These are phyloP conservation scores for Keiferia lycopersicella DNA, from an alignment of 2,888 invertebrate genomes.

Conservation along the genomic window DNA sequence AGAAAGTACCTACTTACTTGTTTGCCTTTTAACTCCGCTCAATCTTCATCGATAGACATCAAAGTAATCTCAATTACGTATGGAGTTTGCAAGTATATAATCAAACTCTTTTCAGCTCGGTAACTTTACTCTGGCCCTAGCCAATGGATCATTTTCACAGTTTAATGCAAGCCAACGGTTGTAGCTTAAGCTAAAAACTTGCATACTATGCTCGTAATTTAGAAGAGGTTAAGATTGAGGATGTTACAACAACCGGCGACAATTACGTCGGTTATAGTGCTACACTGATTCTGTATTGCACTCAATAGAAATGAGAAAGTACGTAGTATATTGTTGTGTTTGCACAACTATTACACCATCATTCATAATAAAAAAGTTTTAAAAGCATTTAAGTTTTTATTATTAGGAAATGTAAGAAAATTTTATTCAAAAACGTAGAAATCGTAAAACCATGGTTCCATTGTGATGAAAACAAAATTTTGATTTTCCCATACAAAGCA, in stretches of 20 bases:
- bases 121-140: slow-evolving; percentile 34
- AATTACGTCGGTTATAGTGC: background rate
- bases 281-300: too few relatives aligned
- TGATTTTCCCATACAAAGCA: too few relatives aligned
- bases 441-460: too few relatives aligned
- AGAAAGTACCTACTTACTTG: background rate
- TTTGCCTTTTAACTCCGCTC: background rate
- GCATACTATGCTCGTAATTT: slow-evolving; percentile 59
- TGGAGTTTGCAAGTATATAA: background rate
- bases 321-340: too few relatives aligned
- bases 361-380: too few relatives aligned
- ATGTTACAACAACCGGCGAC: background rate
- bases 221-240: slow-evolving; percentile 63
- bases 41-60: slow-evolving; percentile 16
- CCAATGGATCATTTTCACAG: slow-evolving; percentile 55
- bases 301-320: too few relatives aligned
- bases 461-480: too few relatives aligned
- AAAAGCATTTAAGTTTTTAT: too few relatives aligned
- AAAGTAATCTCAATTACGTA: background rate
- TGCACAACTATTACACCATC: too few relatives aligned
- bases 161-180: slow-evolving; percentile 55
- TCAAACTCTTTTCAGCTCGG: background rate
- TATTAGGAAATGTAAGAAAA: too few relatives aligned
- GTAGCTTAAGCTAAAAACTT: slow-evolving; percentile 57
- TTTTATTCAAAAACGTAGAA: too few relatives aligned